Conservation (phyloP, 2,113 vertebrate species). For the Lontra canadensis region DNA sequence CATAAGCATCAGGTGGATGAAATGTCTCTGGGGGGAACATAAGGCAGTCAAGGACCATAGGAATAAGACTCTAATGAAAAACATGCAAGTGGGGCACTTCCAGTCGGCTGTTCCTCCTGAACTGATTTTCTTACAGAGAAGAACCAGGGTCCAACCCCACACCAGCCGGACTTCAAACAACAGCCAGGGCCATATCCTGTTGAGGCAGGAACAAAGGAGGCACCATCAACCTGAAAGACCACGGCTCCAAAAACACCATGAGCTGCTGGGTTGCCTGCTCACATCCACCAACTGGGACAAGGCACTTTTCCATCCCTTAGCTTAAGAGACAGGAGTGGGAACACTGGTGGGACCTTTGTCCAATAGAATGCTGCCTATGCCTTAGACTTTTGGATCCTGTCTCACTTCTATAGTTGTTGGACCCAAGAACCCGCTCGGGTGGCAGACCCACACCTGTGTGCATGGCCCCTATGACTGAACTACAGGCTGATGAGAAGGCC, state of each 20-base stretch:
- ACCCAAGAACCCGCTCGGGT: no score
- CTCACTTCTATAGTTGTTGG: neutral
- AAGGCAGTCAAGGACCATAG: neutral
- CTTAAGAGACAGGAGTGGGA: neutral
- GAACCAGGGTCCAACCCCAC: neutral
- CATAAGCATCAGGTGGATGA: neutral
- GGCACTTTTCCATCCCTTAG: neutral
- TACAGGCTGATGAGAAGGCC: neutral
- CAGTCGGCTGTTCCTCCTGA: neutral
- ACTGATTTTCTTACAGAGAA: neutral
- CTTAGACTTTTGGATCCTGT: neutral
- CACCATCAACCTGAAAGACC: neutral
- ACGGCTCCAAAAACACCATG: neutral
- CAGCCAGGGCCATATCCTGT: neutral
- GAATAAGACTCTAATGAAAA: neutral
- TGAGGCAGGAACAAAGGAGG: neutral
- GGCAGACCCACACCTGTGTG: neutral
- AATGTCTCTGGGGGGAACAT: neutral
- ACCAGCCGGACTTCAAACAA: neutral
- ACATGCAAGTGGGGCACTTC: neutral
- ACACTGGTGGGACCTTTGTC: neutral
- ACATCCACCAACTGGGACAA: neutral
- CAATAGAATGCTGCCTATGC: neutral
- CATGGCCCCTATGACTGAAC: fast-evolving
- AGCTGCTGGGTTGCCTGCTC: neutral